phyloP scores from a whole-genome alignment of 2,888 invertebrate genomes.

The Nezara viridula region DNA sequence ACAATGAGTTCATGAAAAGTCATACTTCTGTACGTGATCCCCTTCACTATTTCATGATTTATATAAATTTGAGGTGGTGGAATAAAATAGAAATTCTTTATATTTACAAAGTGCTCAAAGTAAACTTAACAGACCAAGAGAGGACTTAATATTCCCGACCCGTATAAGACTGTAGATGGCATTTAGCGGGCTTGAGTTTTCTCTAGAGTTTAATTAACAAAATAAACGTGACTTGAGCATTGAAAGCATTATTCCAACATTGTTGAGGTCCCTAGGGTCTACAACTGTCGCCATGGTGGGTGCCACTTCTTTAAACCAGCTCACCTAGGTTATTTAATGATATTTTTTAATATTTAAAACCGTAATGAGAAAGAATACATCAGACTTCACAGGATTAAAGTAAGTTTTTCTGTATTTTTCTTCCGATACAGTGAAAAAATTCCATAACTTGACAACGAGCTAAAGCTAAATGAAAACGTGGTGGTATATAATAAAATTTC shows the following conservation, averaged over 20 bases:
- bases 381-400: no score
- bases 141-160: neutral
- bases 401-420: neutral
- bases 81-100: neutral
- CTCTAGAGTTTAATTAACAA: slow-evolving; percentile 42
- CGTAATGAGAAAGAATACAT: neutral
- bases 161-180: neutral
- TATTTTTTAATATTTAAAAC: neutral
- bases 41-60: no score
- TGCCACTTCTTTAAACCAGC: neutral
- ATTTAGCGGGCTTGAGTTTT: neutral
- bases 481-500: no score
- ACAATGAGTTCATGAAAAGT: no score
- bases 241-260: neutral
- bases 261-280: neutral
- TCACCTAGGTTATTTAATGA: neutral
- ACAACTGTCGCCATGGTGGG: neutral
- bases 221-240: slow-evolving; percentile 44
- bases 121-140: neutral
- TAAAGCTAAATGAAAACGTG: no score
- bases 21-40: no score
- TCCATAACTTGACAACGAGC: no score
- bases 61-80: neutral
- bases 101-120: neutral
- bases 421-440: neutral